A percentile compares a stretch with the other conserved stretches of the same genome.
Evolutionary conservation across 2,797 vertebrate species (phyloP).

Genomic region (Parauchenoglanis punctatus): DNA sequence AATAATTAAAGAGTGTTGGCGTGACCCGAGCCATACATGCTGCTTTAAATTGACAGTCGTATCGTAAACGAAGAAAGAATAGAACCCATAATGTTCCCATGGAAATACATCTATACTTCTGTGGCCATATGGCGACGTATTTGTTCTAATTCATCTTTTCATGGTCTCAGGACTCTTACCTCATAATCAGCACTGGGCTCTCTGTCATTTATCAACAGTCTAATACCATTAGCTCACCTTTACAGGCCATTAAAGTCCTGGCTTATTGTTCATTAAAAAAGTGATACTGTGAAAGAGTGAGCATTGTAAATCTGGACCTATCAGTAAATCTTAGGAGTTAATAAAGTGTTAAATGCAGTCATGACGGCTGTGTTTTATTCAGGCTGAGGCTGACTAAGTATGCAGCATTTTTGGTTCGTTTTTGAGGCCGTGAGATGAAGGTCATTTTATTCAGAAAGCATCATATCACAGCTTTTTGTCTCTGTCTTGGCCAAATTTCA

Average conservation of each 20-base stretch:
- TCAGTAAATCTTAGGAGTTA: background rate
- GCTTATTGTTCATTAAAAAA: background rate
- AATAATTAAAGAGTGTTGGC: background rate
- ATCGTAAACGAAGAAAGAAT: background rate
- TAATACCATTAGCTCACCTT: background rate
- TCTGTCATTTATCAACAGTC: background rate
- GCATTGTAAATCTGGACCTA: background rate
- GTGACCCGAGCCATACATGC: background rate
- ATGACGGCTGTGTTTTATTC: background rate
- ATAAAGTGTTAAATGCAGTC: background rate
- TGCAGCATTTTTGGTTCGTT: background rate
- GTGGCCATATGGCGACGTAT: background rate
- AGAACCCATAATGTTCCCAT: no score
- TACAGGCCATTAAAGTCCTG: background rate
- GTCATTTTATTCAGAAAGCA: background rate
- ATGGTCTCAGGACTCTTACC: background rate
- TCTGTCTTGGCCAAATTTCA: no score
- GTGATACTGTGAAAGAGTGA: background rate
- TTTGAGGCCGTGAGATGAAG: background rate
- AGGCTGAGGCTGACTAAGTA: background rate
- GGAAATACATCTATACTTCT: background rate
- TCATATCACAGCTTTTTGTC: background rate
- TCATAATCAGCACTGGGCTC: background rate
- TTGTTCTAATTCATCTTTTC: background rate
- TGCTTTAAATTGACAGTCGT: background rate